phyloP scores from a whole-genome alignment of 2,113 vertebrate genomes.

The Gracilinanus agilis region DNA sequence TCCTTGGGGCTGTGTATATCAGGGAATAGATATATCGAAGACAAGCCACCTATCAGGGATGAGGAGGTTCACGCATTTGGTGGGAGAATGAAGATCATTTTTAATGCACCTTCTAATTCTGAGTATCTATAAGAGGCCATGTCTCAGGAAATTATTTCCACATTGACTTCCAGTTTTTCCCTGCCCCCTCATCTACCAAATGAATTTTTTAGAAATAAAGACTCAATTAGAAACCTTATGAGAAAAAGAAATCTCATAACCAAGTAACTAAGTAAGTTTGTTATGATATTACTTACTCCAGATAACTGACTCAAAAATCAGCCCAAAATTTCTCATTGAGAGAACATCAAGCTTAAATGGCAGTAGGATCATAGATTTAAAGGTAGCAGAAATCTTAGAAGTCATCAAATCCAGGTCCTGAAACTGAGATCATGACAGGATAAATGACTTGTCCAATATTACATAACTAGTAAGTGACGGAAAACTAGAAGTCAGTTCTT shows the following conservation, averaged over 20 bases:
- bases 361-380: neutral
- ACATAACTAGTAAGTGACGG: neutral
- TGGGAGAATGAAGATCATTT: neutral
- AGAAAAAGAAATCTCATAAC: neutral
- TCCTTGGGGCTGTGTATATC: conserved; percentile 71
- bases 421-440: neutral
- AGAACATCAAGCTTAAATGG: neutral
- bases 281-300: neutral
- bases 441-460: neutral
- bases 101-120: neutral
- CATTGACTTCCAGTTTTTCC: neutral
- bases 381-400: neutral
- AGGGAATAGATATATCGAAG: conserved; percentile 63
- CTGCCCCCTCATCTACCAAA: neutral
- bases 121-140: neutral
- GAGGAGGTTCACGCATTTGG: neutral
- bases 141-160: neutral
- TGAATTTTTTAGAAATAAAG: neutral
- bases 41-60: conserved; percentile 16
- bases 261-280: neutral
- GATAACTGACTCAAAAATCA: neutral
- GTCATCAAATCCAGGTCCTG: neutral
- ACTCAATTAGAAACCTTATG: neutral
- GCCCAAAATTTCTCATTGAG: neutral
- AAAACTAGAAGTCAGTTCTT: neutral